Percentiles rank a stretch among this genome's conserved stretches.
Evolutionary conservation across 2,888 invertebrate genomes (phyloP).

Genomic region (Bibio marci): DNA sequence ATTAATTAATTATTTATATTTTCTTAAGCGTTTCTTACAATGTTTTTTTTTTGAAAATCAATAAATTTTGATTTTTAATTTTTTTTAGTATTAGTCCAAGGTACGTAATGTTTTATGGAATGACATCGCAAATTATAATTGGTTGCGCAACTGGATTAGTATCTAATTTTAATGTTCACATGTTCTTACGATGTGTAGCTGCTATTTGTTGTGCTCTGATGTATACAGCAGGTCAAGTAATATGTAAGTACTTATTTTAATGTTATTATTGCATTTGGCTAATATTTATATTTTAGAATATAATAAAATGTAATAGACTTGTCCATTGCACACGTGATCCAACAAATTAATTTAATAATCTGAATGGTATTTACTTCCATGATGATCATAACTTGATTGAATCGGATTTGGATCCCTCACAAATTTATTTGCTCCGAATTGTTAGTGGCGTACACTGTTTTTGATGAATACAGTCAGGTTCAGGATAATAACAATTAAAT

Average conservation of each 20-base stretch:
- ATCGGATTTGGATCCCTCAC: no score
- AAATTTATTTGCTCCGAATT: no score
- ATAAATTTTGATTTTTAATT: not conserved
- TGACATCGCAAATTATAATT: slow-evolving; percentile 25
- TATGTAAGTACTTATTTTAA: slow-evolving; percentile 21
- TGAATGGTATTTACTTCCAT: no score
- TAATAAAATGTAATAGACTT: no score
- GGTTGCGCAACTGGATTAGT: slow-evolving; percentile 28
- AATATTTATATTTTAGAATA: not conserved
- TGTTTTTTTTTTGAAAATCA: not conserved
- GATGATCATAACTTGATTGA: no score
- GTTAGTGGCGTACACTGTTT: no score
- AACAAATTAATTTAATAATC: no score
- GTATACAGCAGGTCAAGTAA: slow-evolving; percentile 29
- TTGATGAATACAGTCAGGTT: no score
- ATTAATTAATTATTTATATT: slow-evolving; percentile 1
- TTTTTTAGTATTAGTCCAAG: slow-evolving; percentile 24
- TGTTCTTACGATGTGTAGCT: slow-evolving; percentile 26
- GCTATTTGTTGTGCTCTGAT: slow-evolving; percentile 30
- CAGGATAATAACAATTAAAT: no score
- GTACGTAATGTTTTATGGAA: slow-evolving; percentile 25
- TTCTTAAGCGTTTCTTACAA: slow-evolving; percentile 2
- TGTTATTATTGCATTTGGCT: not conserved
- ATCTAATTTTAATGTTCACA: slow-evolving; percentile 25
- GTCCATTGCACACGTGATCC: not conserved